A percentile compares a stretch with the other conserved stretches of the same genome.
Conservation (phyloP, 2,113 vertebrate genomes). For the Gadus chalcogrammus region DNA sequence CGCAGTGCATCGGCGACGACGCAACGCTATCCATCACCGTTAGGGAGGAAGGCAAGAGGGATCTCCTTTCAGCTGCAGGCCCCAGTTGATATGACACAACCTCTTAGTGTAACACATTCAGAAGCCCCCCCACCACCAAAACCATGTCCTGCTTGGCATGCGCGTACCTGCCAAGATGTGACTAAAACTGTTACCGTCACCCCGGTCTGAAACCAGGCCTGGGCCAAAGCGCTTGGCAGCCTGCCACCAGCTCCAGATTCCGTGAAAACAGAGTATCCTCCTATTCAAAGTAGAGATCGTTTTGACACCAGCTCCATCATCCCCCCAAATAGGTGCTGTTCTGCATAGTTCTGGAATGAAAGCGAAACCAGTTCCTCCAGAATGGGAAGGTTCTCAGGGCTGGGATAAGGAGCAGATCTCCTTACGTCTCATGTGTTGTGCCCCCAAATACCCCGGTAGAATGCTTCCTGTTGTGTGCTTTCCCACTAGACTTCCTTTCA, state of each 20-base stretch:
- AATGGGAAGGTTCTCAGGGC: too few relatives aligned
- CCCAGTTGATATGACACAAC: constrained; percentile 56
- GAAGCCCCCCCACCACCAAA: constrained; percentile 16
- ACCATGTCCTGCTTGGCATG: constrained; percentile 42
- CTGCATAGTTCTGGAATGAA: too few relatives aligned
- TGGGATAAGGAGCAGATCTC: too few relatives aligned
- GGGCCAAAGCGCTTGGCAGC: constrained; percentile 44
- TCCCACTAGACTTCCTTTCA: background rate
- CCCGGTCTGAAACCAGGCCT: constrained; percentile 41
- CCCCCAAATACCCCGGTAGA: too few relatives aligned
- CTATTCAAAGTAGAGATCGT: constrained; percentile 41
- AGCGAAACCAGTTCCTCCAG: too few relatives aligned
- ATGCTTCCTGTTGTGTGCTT: too few relatives aligned
- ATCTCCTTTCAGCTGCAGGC: constrained; percentile 50
- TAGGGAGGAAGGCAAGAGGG: constrained; percentile 28
- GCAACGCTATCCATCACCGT: constrained; percentile 42
- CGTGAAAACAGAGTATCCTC: constrained; percentile 42
- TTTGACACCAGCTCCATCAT: constrained; percentile 43
- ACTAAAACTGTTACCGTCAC: constrained; percentile 59
- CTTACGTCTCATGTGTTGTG: too few relatives aligned
- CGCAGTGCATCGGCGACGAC: constrained; percentile 13
- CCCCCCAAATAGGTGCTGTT: constrained; percentile 13
- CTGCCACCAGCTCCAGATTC: constrained; percentile 34
- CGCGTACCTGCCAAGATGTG: constrained; percentile 56
- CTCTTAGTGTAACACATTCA: constrained; percentile 47